Percentiles rank a stretch among this genome's conserved stretches.
These are phyloP conservation scores for Ramazzottius varieornatus DNA, from an alignment of 2,888 invertebrate genomes.

Conservation along the genomic window DNA sequence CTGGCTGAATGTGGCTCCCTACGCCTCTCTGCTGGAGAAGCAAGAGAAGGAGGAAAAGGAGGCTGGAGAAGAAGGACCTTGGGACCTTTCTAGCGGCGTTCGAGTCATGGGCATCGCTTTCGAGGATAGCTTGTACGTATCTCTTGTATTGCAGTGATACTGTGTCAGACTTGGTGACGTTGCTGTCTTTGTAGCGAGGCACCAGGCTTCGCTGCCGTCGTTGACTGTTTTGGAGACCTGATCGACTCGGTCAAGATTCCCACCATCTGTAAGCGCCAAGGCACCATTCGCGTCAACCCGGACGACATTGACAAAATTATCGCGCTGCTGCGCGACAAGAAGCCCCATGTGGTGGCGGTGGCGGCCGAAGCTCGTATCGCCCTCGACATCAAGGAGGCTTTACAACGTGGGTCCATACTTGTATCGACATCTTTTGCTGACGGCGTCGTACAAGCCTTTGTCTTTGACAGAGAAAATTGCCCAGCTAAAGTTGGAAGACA, in stretches of 20 bases:
- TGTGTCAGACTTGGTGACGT: neutral
- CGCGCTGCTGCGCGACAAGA: conserved; percentile 60
- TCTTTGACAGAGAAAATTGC: too few relatives aligned
- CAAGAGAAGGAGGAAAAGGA: conserved; percentile 33
- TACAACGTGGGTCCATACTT: too few relatives aligned
- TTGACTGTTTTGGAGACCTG: conserved; percentile 68
- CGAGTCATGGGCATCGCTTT: conserved; percentile 62
- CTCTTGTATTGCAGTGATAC: neutral
- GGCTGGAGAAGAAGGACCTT: conserved; percentile 50
- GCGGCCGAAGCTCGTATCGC: conserved; percentile 47
- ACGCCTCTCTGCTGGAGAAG: conserved; percentile 36
- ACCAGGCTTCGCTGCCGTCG: conserved; percentile 52
- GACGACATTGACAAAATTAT: conserved; percentile 38
- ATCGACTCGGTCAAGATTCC: conserved; percentile 66
- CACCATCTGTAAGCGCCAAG: conserved; percentile 39
- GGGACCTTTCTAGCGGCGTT: conserved; percentile 55
- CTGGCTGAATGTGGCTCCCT: conserved; percentile 71
- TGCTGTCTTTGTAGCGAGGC: conserved; percentile 26
- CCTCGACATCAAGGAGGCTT: neutral
- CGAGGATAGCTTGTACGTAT: neutral
- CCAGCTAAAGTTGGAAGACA: too few relatives aligned
- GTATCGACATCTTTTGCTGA: too few relatives aligned
- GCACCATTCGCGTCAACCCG: neutral
- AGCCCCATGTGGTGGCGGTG: conserved; percentile 72
- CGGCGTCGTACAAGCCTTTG: too few relatives aligned